These are phyloP conservation scores for Orthosia cruda DNA, from an alignment of 2,888 invertebrate genomes.

Conservation along the genomic window DNA sequence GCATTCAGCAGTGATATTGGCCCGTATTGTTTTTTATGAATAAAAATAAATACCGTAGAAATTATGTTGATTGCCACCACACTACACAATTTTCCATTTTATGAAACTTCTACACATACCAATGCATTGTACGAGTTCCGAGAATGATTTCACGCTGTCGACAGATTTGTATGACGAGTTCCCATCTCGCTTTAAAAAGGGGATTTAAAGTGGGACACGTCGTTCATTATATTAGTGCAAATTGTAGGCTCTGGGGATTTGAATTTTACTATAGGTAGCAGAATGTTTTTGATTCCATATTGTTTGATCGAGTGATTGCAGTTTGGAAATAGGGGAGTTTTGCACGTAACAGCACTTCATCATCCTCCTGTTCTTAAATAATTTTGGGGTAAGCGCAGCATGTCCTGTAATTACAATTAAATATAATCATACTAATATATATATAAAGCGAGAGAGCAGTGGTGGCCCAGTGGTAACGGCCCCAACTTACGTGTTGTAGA, in stretches of 20 bases:
- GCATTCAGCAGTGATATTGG: no score
- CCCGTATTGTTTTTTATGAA: no score
- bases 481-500: no score
- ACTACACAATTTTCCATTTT: background rate
- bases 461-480: no score
- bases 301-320: constrained; percentile 18
- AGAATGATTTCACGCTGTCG: constrained; percentile 59
- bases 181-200: constrained; percentile 59
- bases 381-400: no score
- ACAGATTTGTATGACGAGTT: constrained; percentile 65
- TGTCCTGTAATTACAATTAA: no score
- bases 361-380: no score
- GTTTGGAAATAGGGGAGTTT: constrained; percentile 1
- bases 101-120: constrained; percentile 37
- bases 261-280: background rate
- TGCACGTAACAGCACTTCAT: background rate
- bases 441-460: no score
- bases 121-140: background rate
- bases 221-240: constrained; percentile 63
- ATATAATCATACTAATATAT: no score
- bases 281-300: constrained; percentile 30
- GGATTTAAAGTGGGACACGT: constrained; percentile 64
- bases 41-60: no score
- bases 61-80: no score
- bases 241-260: constrained; percentile 40